These are phyloP conservation scores for Pegea sp. DNA, from an alignment of 23 tunicate genomes.

Conservation along the genomic window DNA sequence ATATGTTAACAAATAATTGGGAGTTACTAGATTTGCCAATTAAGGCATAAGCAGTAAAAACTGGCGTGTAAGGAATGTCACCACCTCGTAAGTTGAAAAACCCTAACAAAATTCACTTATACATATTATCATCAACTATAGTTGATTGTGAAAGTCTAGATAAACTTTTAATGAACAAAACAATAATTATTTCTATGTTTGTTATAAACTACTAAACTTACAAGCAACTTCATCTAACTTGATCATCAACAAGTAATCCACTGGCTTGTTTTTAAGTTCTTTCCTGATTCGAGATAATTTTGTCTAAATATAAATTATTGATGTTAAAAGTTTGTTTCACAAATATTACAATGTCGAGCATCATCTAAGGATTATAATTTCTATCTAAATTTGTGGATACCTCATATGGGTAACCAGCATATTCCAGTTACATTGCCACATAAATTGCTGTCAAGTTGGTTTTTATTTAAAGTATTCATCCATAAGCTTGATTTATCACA, in stretches of 20 bases:
- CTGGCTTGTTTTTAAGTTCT: constrained; percentile 14
- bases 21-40: not conserved
- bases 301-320: constrained; percentile 8
- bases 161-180: no score
- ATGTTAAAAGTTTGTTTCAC: no score
- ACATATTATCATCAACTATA: not conserved
- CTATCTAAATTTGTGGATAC: not conserved
- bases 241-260: constrained; percentile 38
- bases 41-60: constrained; percentile 53
- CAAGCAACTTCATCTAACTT: constrained; percentile 90
- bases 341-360: no score
- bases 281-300: constrained; percentile 30
- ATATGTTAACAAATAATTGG: not conserved
- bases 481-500: no score
- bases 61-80: constrained; percentile 93
- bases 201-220: constrained; percentile 12
- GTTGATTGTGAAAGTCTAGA: no score
- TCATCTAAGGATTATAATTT: no score
- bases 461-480: no score
- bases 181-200: no score
- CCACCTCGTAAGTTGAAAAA: constrained; percentile 69
- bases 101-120: constrained; percentile 22
- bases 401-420: constrained; percentile 25
- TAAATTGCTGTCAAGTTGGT: no score
- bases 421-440: no score